A percentile compares a stretch with the other conserved stretches of the same genome.
Conservation (phyloP, 2,888 invertebrate species). For the Caenorhabditis panamensis region DNA sequence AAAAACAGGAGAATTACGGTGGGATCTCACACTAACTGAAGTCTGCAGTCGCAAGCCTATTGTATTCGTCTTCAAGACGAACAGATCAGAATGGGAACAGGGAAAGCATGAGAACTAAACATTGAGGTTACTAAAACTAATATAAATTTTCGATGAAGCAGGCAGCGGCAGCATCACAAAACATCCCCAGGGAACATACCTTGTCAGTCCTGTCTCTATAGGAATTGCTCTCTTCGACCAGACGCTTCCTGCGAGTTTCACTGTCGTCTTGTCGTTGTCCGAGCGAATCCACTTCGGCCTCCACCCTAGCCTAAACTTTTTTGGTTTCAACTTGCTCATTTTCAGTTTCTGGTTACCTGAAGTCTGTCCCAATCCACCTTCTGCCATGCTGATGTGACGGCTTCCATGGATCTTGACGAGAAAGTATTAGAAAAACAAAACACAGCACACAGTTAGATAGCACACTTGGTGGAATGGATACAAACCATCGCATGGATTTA, state of each 20-base stretch:
- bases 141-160: too few species aligned
- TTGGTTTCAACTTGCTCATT: not conserved
- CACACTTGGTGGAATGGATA: not conserved
- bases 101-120: too few species aligned
- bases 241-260: slow-evolving; percentile 55
- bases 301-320: slow-evolving; percentile 60
- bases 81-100: too few species aligned
- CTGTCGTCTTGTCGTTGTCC: slow-evolving; percentile 65
- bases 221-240: slow-evolving; percentile 69
- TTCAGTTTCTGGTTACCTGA: slow-evolving; percentile 54
- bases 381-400: slow-evolving; percentile 66
- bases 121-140: too few species aligned
- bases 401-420: slow-evolving; percentile 55
- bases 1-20: too few species aligned
- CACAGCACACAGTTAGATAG: slow-evolving; percentile 40
- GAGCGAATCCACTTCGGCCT: slow-evolving; percentile 65
- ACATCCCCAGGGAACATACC: slow-evolving; percentile 38
- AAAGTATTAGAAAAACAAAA: not conserved
- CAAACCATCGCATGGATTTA: not conserved
- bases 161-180: too few species aligned
- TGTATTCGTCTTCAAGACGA: too few species aligned
- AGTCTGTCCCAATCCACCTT: slow-evolving; percentile 69
- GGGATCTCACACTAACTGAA: too few species aligned
- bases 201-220: slow-evolving; percentile 69
- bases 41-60: too few species aligned